Percentiles rank a stretch among this genome's conserved stretches.
phyloP scores from a whole-genome alignment of 2,113 vertebrate species.

The Noctilio leporinus region DNA sequence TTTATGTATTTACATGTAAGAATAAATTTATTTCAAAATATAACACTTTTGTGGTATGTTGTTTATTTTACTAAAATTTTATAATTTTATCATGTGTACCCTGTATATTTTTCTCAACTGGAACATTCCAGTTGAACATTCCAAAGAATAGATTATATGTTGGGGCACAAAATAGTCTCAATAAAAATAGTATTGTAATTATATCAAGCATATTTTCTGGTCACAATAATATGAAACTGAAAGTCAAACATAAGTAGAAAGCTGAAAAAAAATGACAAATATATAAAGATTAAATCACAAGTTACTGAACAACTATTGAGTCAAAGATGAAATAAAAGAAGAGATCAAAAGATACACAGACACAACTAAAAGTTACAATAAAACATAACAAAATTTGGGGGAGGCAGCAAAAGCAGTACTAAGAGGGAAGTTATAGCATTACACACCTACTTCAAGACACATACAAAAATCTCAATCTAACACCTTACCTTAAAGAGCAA shows the following conservation, averaged over 20 bases:
- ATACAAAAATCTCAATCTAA: not conserved
- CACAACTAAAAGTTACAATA: not conserved
- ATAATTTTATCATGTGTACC: too few species aligned
- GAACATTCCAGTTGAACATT: too few species aligned
- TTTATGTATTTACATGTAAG: too few species aligned
- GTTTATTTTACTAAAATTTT: too few species aligned
- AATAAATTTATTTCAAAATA: too few species aligned
- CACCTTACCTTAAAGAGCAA: not conserved
- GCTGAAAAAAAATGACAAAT: not conserved
- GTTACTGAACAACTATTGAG: not conserved
- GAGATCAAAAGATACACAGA: not conserved
- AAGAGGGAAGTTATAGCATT: not conserved
- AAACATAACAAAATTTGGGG: not conserved
- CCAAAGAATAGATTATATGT: not conserved
- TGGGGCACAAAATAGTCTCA: not conserved
- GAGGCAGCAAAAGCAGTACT: not conserved
- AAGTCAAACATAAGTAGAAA: not conserved
- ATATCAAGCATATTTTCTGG: not conserved
- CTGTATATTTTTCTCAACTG: too few species aligned
- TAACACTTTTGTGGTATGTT: too few species aligned
- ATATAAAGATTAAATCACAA: not conserved
- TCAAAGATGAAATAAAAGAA: not conserved
- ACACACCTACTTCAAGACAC: not conserved
- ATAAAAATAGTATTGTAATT: not conserved
- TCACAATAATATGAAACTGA: not conserved